These are phyloP conservation scores for Conistra vaccinii DNA, from an alignment of 2,888 invertebrate species.

Conservation along the genomic window DNA sequence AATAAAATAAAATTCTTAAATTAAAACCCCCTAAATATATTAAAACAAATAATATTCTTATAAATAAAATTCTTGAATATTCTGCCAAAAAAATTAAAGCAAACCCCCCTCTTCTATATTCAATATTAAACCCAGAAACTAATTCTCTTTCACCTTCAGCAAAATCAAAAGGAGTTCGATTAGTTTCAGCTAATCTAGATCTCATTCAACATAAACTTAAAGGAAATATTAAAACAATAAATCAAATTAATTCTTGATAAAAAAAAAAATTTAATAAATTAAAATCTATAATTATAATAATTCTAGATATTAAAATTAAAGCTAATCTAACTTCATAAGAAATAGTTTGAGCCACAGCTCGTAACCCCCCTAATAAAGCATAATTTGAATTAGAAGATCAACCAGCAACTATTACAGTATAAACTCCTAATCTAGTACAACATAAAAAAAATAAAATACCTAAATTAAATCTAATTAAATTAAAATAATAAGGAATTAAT, in stretches of 20 bases:
- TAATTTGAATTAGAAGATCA: constrained; percentile 94
- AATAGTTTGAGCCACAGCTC: constrained; percentile 93
- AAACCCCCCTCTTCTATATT: constrained; percentile 93
- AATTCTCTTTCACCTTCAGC: no score
- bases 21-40: constrained; percentile 79
- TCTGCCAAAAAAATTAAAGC: constrained; percentile 94
- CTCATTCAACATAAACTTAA: no score
- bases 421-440: constrained; percentile 92
- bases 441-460: constrained; percentile 92
- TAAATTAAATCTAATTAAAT: constrained; percentile 90
- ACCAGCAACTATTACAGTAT: constrained; percentile 92
- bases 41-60: constrained; percentile 91
- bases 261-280: constrained; percentile 87
- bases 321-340: constrained; percentile 94
- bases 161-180: no score
- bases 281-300: constrained; percentile 91
- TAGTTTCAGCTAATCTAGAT: no score
- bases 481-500: constrained; percentile 90
- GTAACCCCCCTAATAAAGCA: constrained; percentile 92
- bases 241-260: constrained; percentile 89
- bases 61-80: constrained; percentile 93
- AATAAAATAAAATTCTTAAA: no score
- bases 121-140: constrained; percentile 91
- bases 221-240: constrained; percentile 85
- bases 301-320: constrained; percentile 91